Base-by-base conservation (phyloP, 2,113 vertebrate species). In the Neoarius graeffei region DNA sequence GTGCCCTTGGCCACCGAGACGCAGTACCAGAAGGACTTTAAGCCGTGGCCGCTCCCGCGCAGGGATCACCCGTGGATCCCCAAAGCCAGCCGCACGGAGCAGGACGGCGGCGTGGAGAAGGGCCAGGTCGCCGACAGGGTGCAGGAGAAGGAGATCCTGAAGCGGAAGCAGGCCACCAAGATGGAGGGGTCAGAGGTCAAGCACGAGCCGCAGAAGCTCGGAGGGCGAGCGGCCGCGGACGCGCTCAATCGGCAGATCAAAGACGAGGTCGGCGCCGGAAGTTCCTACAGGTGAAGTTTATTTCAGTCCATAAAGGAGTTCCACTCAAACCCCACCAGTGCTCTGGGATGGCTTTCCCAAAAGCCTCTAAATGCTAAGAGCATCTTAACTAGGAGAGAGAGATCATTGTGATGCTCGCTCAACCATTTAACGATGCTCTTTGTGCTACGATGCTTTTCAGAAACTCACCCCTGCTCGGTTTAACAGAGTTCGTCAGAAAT, bases 21-120 rank as follows among this genome's bases (percentile, higher is more conserved):
- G 15, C 98, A 99, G 94, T 99, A 99, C 95, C 97, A 98, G 95
- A 99, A 99, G 94, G 98, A 99, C 95, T 99, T 94, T 93, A 96
- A 97, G 25, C 94, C 98, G 42, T 99, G 98, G 98, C 98, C 98
- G 60, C 96, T 99, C 83, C 96, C 97, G 3, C 98, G 97, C 87
- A 94, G 95, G 89, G 95, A 99, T 90, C 97, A 99, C 20, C 98
- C 98, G 5, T 99, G 98, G 98, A 99, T 99, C 92, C 96, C 96
- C 66, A 98, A 97, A 91, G 94, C 96, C 1, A 85, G 93, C 50
- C 92, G 73, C 23, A 60, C 88, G 7, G 94, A 93, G 0, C 88
- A 88, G 52, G 95, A 95, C n/a, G 89, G 87, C 42, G 95, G 93
- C 1, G 93, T 94, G 91, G 96, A 96, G 87, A 96, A 96, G 87